These are phyloP conservation scores for Lepidochitona cinerea DNA, from an alignment of 2,888 invertebrate genomes.

Conservation along the genomic window DNA sequence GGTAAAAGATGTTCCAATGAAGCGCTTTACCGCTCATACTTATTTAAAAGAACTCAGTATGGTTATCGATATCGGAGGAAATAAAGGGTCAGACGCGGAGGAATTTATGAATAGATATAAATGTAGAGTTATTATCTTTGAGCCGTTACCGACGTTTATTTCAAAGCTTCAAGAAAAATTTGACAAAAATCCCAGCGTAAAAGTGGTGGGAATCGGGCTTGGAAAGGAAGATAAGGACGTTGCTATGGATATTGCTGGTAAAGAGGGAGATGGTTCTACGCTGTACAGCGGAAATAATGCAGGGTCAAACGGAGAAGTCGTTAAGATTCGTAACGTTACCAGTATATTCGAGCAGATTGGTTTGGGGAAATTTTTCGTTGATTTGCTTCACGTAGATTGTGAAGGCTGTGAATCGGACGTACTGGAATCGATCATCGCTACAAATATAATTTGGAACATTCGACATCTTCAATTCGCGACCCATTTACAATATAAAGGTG, in stretches of 20 bases:
- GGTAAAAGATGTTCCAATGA: too few relatives aligned
- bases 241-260: not conserved
- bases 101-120: not conserved
- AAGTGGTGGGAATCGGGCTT: not conserved
- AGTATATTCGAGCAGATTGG: not conserved
- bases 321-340: not conserved
- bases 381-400: not conserved
- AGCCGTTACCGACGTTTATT: slow-evolving; percentile 12
- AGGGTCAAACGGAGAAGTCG: not conserved
- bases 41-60: not conserved
- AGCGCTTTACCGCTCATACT: not conserved
- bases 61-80: not conserved
- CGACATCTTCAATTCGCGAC: not conserved
- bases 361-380: not conserved
- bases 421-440: not conserved
- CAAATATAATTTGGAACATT: not conserved
- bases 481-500: not conserved
- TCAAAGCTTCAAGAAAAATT: not conserved
- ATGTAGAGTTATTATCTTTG: slow-evolving; percentile 11
- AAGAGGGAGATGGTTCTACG: not conserved
- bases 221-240: not conserved
- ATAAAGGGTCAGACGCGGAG: not conserved
- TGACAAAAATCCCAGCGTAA: not conserved
- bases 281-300: not conserved
- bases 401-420: not conserved